Evolutionary conservation across 2,113 vertebrate species (phyloP).

Genomic region (Labeo catla): DNA sequence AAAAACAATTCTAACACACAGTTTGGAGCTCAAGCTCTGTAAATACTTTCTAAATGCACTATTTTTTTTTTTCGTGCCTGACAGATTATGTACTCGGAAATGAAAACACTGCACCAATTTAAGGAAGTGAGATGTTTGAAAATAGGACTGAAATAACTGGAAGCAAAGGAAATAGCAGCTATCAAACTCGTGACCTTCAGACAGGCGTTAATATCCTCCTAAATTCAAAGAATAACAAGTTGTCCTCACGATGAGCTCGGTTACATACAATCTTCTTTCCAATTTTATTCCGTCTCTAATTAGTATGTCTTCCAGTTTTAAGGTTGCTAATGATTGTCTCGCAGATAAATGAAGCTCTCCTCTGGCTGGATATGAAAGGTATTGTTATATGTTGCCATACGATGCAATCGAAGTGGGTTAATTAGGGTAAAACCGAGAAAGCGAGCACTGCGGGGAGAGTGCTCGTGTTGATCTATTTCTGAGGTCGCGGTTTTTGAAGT

Average conservation of each 20-base stretch:
- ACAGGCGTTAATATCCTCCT: background rate
- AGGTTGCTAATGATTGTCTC: conserved; percentile 53
- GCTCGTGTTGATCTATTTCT: conserved; percentile 58
- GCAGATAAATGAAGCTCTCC: conserved; percentile 65
- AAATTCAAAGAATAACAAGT: conserved; percentile 11
- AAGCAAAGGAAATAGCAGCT: conserved; percentile 17
- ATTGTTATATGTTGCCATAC: conserved; percentile 66
- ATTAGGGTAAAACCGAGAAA: conserved; percentile 64
- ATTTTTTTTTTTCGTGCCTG: background rate
- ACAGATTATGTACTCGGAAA: conserved; percentile 16
- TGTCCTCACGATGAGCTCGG: background rate
- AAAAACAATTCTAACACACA: background rate
- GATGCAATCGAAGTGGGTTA: conserved; percentile 72
- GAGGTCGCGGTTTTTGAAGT: conserved; percentile 58
- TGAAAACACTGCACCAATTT: conserved; percentile 10
- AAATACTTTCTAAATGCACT: conserved; percentile 16
- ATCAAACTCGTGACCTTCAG: conserved; percentile 23
- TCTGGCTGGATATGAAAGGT: conserved; percentile 69
- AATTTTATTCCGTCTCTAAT: conserved; percentile 30
- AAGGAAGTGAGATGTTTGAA: conserved; percentile 8
- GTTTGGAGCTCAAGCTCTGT: conserved; percentile 4
- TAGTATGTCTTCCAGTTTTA: conserved; percentile 17
- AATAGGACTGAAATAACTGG: background rate
- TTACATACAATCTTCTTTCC: conserved; percentile 13
- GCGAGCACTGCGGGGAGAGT: conserved; percentile 59